phyloP scores from a whole-genome alignment of 2,888 invertebrate genomes.

The Thera obeliscata region DNA sequence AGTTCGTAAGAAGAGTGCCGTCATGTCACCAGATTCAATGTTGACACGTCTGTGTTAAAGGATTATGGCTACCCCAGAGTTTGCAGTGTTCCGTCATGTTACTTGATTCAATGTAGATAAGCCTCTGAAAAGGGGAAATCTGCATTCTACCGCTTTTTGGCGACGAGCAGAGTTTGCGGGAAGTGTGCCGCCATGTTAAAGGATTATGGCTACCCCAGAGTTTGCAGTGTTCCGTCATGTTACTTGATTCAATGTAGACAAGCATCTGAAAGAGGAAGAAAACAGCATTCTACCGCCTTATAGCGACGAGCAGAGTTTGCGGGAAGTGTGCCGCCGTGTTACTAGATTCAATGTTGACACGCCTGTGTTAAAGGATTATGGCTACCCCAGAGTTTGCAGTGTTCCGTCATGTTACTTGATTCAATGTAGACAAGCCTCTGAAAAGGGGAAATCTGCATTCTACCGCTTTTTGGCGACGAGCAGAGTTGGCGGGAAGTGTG shows the following conservation, averaged over 20 bases:
- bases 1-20: constrained; percentile 54
- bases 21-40: constrained; percentile 66
- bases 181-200: constrained; percentile 53
- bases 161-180: constrained; percentile 44
- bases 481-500: constrained; percentile 53
- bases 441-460: too few relatives aligned
- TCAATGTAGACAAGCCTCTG: constrained; percentile 62
- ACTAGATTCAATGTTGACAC: constrained; percentile 63
- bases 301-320: constrained; percentile 48
- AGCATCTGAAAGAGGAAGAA: constrained; percentile 52
- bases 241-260: constrained; percentile 66
- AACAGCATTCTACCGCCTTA: too few relatives aligned
- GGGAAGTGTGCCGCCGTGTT: constrained; percentile 54
- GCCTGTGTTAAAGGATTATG: too few relatives aligned
- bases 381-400: constrained; percentile 38
- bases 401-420: constrained; percentile 64
- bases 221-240: constrained; percentile 61
- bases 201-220: too few relatives aligned
- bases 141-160: constrained; percentile 41
- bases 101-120: constrained; percentile 68
- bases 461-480: constrained; percentile 54
- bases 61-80: too few relatives aligned
- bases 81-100: constrained; percentile 56
- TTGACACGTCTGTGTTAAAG: constrained; percentile 35
- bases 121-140: constrained; percentile 43